Conservation (phyloP, 2,113 vertebrate genomes). For the Willisornis vidua region DNA sequence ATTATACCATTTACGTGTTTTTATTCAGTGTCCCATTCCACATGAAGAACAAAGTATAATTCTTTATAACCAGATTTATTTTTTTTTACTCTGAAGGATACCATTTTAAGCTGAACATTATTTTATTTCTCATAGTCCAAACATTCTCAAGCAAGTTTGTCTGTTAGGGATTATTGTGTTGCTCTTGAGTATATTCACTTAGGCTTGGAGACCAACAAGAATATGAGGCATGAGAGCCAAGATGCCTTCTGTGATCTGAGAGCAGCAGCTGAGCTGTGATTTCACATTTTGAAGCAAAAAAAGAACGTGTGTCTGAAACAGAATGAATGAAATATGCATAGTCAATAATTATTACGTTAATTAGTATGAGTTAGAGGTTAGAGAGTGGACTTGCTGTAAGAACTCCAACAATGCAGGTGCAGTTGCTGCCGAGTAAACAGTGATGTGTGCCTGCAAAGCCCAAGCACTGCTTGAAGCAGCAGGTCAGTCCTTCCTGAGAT, state of each 20-base stretch:
- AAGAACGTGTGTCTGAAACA: rapidly evolving
- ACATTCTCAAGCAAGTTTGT: background rate
- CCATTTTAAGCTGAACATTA: background rate
- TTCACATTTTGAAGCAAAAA: background rate
- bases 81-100: background rate
- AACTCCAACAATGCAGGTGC: background rate
- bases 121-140: background rate
- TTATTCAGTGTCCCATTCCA: background rate
- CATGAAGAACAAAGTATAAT: background rate
- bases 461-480: background rate
- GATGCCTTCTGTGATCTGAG: background rate
- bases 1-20: background rate
- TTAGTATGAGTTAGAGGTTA: background rate
- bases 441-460: background rate
- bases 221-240: background rate
- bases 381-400: background rate
- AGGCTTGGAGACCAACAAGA: background rate
- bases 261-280: background rate
- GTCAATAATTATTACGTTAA: background rate
- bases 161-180: background rate
- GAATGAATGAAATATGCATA: background rate
- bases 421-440: background rate
- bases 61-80: background rate
- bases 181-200: background rate
- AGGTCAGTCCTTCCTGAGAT: background rate